Evolutionary conservation across 2,797 vertebrate genomes (phyloP), one percentile per base, ranked within the genome.

Genomic region (Staurois parvus): DNA sequence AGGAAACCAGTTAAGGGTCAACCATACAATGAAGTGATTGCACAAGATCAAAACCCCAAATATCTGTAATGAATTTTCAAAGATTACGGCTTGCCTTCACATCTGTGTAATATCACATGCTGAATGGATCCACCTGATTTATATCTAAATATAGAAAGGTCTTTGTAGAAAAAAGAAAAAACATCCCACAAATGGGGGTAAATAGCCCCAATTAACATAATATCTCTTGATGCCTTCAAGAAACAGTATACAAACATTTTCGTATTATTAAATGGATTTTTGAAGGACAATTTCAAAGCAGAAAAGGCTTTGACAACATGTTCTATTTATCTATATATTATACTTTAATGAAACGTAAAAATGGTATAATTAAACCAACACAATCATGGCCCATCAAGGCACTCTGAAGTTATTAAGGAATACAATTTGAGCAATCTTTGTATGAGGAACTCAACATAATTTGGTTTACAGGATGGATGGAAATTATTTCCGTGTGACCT

Each of bases 41-140:
- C 15, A 34, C 0, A 45, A 81, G 59, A 73, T 85, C 68, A 85
- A 66, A 56, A 59, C 34, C 32, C n/a, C 13, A 84, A 45, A 62
- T 73, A 74, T 81, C 79, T 85, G 84, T 81, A 40, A 85, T 81
- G 37, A 76, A 81, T 85, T 56, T 76, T 28, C 21, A 21, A 24
- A 56, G 72, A 72, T 76, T 76, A 45, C 19, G 52, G 5, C 68
- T 56, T 29, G 26, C 30, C 28, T 74, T 42, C 52, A 69, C 84
- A 85, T 81, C 84, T 85, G 78, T 59, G 19, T 62, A 76, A 42
- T 72, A 67, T 85, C 84, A 85, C n/a, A 81, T 40, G 45, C 37
- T 76, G 21, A 85, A 76, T 45, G 26, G 12, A n/a, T 81, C 34
- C 66, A 73, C 77, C 84, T 74, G 69, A 85, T 75, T 74, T 70